Conservation (phyloP, 2,797 vertebrate genomes). For the Mastacembelus armatus region DNA sequence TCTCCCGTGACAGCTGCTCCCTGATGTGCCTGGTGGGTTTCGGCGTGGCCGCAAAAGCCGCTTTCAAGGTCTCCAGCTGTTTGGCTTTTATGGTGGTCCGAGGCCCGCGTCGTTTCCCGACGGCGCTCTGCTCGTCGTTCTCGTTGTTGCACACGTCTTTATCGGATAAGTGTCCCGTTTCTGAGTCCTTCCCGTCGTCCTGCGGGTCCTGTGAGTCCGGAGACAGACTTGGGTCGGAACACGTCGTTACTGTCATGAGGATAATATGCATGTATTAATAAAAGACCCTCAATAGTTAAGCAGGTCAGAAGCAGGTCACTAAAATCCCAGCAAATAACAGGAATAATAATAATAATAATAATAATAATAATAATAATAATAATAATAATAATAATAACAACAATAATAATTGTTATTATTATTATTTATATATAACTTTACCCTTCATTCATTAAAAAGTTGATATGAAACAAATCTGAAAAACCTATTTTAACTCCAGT, state of each 20-base stretch:
- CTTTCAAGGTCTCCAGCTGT: conserved; percentile 94
- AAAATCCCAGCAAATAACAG: background rate
- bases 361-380: too few relatives aligned
- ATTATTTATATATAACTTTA: too few relatives aligned
- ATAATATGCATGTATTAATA: too few relatives aligned
- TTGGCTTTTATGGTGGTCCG: conserved; percentile 99
- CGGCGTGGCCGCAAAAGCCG: conserved; percentile 93
- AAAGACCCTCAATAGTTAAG: too few relatives aligned
- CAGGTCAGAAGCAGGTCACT: too few relatives aligned
- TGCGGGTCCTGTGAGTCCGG: conserved; percentile 96
- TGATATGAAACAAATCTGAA: too few relatives aligned
- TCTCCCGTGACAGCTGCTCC: conserved; percentile 94
- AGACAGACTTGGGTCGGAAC: conserved; percentile 97
- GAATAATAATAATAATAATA: background rate
- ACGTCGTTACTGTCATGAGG: conserved; percentile 88
- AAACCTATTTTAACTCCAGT: too few relatives aligned
- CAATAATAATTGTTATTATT: too few relatives aligned
- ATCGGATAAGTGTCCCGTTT: conserved; percentile 93
- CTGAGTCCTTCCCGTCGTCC: conserved; percentile 95
- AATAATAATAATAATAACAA: too few relatives aligned
- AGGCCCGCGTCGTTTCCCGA: conserved; percentile 93
- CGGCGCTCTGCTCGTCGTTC: conserved; percentile 93
- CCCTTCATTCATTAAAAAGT: too few relatives aligned
- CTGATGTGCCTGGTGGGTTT: conserved; percentile 95
- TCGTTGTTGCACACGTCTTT: conserved; percentile 93